Conservation (phyloP, 2,113 vertebrate species). For the Ariopsis seemanni region DNA sequence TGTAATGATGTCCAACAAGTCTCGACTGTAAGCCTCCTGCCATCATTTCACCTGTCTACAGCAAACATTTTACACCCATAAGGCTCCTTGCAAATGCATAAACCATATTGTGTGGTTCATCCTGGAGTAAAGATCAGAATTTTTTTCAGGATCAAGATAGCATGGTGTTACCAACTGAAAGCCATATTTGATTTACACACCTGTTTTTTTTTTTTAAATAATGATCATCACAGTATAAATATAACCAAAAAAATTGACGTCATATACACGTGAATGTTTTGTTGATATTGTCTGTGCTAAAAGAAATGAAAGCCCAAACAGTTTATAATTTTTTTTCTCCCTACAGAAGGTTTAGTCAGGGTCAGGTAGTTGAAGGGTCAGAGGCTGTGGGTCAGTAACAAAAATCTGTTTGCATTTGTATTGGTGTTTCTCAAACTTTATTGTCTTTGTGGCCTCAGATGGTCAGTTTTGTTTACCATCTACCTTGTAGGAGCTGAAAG, state of each 20-base stretch:
- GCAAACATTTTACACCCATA: neutral
- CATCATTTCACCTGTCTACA: conserved; percentile 24
- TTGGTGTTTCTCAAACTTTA: conserved; percentile 57
- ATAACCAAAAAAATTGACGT: neutral
- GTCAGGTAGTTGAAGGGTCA: conserved; percentile 17
- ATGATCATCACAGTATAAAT: neutral
- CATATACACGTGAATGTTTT: conserved; percentile 8
- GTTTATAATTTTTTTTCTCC: conserved; percentile 36
- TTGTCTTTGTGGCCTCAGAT: conserved; percentile 51
- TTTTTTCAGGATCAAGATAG: neutral
- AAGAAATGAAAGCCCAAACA: neutral
- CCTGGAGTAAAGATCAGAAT: neutral
- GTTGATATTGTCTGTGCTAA: too few species aligned
- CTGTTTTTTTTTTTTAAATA: neutral
- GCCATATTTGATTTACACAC: neutral
- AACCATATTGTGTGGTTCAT: neutral
- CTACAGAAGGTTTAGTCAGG: neutral
- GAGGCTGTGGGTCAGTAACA: conserved; percentile 58
- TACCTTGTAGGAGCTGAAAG: conserved; percentile 23
- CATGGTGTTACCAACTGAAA: neutral
- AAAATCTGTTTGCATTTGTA: conserved; percentile 54
- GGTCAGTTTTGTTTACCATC: conserved; percentile 40
- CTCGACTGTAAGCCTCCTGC: neutral
- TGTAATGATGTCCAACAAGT: conserved; percentile 67
- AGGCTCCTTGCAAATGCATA: neutral